phyloP scores from a whole-genome alignment of 2,888 invertebrate genomes.

The Patella pellucida region DNA sequence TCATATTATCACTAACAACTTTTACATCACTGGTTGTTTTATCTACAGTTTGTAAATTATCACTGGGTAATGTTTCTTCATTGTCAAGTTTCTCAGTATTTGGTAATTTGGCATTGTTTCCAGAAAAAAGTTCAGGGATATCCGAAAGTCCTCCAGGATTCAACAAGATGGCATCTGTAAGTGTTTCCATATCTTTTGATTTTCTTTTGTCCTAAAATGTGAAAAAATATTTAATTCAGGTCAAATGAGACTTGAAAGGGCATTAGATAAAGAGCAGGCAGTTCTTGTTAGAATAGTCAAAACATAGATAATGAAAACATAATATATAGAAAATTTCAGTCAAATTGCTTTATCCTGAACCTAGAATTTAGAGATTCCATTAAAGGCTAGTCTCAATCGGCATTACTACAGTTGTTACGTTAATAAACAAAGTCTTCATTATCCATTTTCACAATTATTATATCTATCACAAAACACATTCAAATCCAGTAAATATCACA shows the following conservation, averaged over 20 bases:
- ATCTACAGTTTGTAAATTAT: constrained; percentile 5
- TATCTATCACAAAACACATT: too few species aligned
- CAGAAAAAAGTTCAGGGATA: constrained; percentile 7
- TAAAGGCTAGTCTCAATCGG: too few species aligned
- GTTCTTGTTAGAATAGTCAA: too few species aligned
- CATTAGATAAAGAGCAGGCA: too few species aligned
- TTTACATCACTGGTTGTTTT: neutral
- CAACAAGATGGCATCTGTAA: constrained; percentile 73
- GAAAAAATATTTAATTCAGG: constrained; percentile 8
- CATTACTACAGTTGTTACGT: too few species aligned
- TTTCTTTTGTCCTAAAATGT: constrained; percentile 83
- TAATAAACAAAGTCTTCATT: too few species aligned
- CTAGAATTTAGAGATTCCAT: too few species aligned
- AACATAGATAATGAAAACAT: too few species aligned
- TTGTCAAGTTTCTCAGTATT: neutral
- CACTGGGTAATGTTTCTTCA: constrained; percentile 14
- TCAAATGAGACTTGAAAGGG: neutral
- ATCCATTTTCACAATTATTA: too few species aligned
- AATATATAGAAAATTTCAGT: too few species aligned
- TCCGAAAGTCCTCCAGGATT: constrained; percentile 4
- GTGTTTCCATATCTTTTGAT: constrained; percentile 88
- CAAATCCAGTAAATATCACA: too few species aligned
- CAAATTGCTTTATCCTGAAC: too few species aligned
- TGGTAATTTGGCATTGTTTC: neutral
- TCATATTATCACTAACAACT: constrained; percentile 3